These are phyloP conservation scores for Nasua narica DNA, from an alignment of 2,797 vertebrate genomes.

Conservation along the genomic window DNA sequence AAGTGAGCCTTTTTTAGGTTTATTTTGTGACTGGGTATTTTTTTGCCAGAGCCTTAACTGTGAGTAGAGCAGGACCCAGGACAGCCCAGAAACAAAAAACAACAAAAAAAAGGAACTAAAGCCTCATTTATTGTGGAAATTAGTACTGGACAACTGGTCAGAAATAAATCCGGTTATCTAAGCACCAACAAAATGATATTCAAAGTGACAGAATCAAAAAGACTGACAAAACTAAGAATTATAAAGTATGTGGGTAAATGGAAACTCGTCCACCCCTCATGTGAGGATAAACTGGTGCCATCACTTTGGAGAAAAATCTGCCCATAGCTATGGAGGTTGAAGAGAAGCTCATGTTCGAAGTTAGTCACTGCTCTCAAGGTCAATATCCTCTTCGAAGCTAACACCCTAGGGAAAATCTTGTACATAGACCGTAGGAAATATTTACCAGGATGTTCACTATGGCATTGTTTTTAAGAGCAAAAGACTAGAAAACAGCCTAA, in stretches of 20 bases:
- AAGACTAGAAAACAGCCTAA: neutral
- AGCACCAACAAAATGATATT: neutral
- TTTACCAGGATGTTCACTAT: neutral
- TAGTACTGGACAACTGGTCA: neutral
- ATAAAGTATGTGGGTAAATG: neutral
- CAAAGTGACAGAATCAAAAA: neutral
- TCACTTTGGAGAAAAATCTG: neutral
- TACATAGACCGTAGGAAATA: neutral
- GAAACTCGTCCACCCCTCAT: neutral
- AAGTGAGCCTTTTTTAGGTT: neutral
- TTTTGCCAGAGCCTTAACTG: neutral
- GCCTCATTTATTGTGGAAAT: neutral
- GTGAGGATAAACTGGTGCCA: neutral
- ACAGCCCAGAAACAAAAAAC: neutral
- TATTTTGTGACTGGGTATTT: neutral
- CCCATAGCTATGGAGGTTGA: neutral
- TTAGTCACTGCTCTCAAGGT: neutral
- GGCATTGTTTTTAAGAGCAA: neutral
- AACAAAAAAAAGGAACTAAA: neutral
- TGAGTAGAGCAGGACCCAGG: neutral
- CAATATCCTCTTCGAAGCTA: neutral
- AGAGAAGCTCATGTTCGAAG: neutral
- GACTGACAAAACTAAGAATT: neutral
- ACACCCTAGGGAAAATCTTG: neutral
- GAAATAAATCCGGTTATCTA: slow-evolving; percentile 27